Base-by-base conservation (phyloP, 2,888 invertebrate genomes). In the Lottia gigantea region DNA sequence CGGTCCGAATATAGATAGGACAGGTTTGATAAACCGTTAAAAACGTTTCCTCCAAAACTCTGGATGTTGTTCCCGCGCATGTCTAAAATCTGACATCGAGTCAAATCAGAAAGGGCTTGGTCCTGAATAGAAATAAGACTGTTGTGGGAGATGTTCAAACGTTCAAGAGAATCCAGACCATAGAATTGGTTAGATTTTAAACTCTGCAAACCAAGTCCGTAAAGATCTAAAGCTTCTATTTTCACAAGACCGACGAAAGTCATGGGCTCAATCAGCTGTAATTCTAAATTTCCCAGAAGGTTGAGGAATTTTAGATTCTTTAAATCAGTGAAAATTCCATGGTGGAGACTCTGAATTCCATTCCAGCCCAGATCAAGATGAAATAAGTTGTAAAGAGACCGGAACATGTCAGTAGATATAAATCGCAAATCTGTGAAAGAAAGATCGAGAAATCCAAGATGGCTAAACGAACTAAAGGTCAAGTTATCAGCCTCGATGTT, bases 1-100 rank as follows among this genome's bases (percentile, higher is more conserved):
- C 63, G 68, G 70, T 25, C 73, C 0, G 68, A 66, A 46, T 65
- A 64, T n/a, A 73, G 47, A 62, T 66, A 45, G 11, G 4, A 23
- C 23, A 66, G 31, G 7, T 46, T 45, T 16, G 6, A 46, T 8
- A 71, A 47, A 15, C 66, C 66, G n/a, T 63, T 49, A 14, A 73
- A 68, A 25, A 71, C 47, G 46, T 19, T 40, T 4, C 23, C 31
- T 25, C 67, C 64, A 14, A 71, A 55, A 2, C 25, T 15, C 23
- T 26, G 23, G 15, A 69, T 69, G 55, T 26, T 15, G 31, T 69
- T 69, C 1, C 55, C n/a, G 55, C 40, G 26, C 15, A 69, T 25
- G 49, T 69, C 64, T n/a, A 69, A 55, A 6, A n/a, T 49, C 25
- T 40, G 14, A 8, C 64, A 45, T 14, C 23, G 19, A 19, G 25